These are phyloP conservation scores for Poeciliopsis occidentalis DNA, from an alignment of 2,113 vertebrate genomes.

Conservation along the genomic window DNA sequence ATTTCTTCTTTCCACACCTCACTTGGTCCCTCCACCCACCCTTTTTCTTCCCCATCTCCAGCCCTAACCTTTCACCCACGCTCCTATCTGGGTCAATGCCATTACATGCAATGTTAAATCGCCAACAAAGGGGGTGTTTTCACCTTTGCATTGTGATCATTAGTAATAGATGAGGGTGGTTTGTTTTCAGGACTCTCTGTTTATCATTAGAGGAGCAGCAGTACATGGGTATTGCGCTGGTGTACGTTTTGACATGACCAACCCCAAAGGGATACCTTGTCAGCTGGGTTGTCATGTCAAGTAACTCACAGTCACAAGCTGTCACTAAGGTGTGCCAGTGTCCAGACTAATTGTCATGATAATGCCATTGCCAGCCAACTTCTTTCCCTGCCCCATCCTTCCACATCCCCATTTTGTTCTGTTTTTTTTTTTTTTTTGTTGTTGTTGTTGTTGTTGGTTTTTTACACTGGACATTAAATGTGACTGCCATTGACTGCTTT, in stretches of 20 bases:
- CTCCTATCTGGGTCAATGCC: conserved; percentile 62
- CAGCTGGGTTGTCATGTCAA: conserved; percentile 58
- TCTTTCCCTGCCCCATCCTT: conserved; percentile 26
- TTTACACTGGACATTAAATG: conserved; percentile 70
- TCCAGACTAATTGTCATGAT: conserved; percentile 68
- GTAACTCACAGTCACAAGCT: conserved; percentile 57
- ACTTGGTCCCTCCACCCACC: conserved; percentile 48
- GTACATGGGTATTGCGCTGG: conserved; percentile 24
- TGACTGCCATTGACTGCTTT: conserved; percentile 75
- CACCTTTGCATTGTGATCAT: conserved; percentile 63
- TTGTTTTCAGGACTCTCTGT: conserved; percentile 23
- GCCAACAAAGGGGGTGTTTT: conserved; percentile 46
- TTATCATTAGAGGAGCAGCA: conserved; percentile 31
- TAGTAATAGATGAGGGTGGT: conserved; percentile 62
- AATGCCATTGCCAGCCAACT: conserved; percentile 66
- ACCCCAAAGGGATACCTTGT: conserved; percentile 67
- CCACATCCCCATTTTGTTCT: neutral
- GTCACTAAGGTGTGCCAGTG: conserved; percentile 63
- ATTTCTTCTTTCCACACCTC: conserved; percentile 52
- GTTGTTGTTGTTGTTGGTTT: neutral
- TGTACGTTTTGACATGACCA: conserved; percentile 67
- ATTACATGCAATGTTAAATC: conserved; percentile 65
- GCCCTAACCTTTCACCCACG: conserved; percentile 57
- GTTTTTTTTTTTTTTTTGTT: neutral
- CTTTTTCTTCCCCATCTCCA: conserved; percentile 40